Evolutionary conservation across 2,113 vertebrate species (phyloP).

Genomic region (Oncorhynchus nerka): DNA sequence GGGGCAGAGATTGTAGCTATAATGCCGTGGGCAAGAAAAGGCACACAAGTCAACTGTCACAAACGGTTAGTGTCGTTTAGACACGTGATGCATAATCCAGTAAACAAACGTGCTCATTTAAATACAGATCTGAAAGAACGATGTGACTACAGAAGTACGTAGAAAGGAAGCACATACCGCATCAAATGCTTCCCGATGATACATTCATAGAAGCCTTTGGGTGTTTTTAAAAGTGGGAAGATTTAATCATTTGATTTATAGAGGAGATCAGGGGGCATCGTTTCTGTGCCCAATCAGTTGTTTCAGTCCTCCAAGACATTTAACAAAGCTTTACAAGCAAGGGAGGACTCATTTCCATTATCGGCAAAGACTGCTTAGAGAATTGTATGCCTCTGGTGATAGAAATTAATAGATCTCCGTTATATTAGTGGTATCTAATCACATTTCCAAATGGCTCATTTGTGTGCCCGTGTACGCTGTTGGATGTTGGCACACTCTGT

Average conservation of each 20-base stretch:
- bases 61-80: neutral
- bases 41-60: neutral
- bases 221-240: neutral
- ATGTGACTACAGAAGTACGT: no score
- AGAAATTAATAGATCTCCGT: slow-evolving; percentile 58
- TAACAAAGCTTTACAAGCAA: slow-evolving; percentile 1
- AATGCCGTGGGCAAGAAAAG: neutral
- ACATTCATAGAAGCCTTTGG: neutral
- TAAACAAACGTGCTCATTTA: neutral
- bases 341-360: slow-evolving; percentile 60
- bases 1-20: slow-evolving; percentile 1
- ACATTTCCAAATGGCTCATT: slow-evolving; percentile 52
- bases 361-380: slow-evolving; percentile 52
- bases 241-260: neutral
- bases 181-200: no score
- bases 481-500: slow-evolving; percentile 39
- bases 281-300: neutral
- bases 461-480: slow-evolving; percentile 33
- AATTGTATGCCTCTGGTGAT: slow-evolving; percentile 43
- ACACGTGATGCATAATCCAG: neutral
- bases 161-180: no score
- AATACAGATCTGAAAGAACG: neutral
- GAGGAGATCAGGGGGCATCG: neutral
- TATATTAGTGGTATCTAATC: slow-evolving; percentile 57
- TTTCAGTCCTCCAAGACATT: neutral